These are phyloP conservation scores for Spea hammondii DNA, from an alignment of 2,797 vertebrate species.

Conservation along the genomic window DNA sequence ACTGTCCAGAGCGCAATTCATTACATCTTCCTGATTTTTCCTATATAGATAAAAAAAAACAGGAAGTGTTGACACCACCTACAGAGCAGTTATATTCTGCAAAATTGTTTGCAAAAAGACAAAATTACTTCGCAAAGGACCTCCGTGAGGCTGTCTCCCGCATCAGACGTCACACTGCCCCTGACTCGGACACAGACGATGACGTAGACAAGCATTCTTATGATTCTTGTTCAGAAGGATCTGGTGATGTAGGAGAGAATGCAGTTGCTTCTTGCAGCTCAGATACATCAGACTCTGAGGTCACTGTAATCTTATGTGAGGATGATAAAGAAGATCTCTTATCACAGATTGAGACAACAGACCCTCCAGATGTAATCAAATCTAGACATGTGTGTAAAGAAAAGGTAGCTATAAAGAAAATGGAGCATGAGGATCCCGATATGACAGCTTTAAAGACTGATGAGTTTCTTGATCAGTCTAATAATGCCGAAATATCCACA, in stretches of 20 bases:
- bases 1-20: neutral
- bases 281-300: constrained; percentile 65
- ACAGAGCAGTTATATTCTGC: neutral
- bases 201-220: constrained; percentile 41
- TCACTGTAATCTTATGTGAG: constrained; percentile 63
- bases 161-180: constrained; percentile 89
- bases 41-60: neutral
- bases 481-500: neutral
- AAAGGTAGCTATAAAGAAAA: constrained; percentile 8
- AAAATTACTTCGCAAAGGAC: constrained; percentile 67
- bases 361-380: neutral
- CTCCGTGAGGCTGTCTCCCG: constrained; percentile 83
- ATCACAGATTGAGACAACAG: neutral
- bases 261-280: constrained; percentile 66
- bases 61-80: neutral
- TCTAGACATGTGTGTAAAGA: neutral
- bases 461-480: neutral
- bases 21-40: neutral
- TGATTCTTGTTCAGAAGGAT: constrained; percentile 23
- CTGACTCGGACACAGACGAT: constrained; percentile 88
- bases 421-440: constrained; percentile 8
- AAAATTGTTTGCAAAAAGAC: constrained; percentile 41
- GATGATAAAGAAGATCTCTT: constrained; percentile 29
- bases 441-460: neutral
- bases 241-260: constrained; percentile 45